Base-by-base conservation (phyloP, 2,888 invertebrate genomes). In the Ephialtes manifestator region DNA sequence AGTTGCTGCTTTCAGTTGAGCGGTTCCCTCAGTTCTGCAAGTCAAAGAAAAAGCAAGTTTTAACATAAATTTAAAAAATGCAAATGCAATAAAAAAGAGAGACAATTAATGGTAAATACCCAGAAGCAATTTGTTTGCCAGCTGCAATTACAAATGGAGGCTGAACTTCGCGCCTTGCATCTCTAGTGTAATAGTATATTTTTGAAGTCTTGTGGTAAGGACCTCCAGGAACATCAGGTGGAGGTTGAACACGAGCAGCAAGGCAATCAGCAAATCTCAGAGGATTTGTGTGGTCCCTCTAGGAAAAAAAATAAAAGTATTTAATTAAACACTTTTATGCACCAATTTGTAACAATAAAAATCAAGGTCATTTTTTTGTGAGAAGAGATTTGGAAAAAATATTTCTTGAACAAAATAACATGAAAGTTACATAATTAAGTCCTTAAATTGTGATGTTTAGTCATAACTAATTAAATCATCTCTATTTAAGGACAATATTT, bases 101-200 rank as follows among this genome's bases (percentile, higher is more conserved):
- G 15, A 46, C 51, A 46, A 51, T 35, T 55, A 43, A 68, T 20
- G 31, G 0, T 28, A 28, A 58, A 28, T 95, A 95, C 89, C 95
- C 94, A 55, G 94, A 92, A 81, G 94, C 92, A 75, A 95, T 92
- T 87, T 94, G 93, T 72, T 95, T 92, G 46, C 92, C 89, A 83
- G 92, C 90, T 15, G 94, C 95, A 39, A 97, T 90, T 67, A 96
- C 94, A 55, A 95, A 77, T 0, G 98, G 97, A 2, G 97, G 97
- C 13, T 93, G 88, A 4, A 97, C 97, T 92, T 97, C 97, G 79
- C 98, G 95, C 71, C 99, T 96, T 0, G 95, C 98, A 95, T 99
- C 99, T 81, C 99, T 95, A 0, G 95, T 94, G 91, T 95, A 97
- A 92, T 99, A 99, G 93, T 98, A 98, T 94, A 99, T 98, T 67